Conservation (phyloP, 1,140 invertebrate genomes). For the Oedothorax gibbosus region DNA sequence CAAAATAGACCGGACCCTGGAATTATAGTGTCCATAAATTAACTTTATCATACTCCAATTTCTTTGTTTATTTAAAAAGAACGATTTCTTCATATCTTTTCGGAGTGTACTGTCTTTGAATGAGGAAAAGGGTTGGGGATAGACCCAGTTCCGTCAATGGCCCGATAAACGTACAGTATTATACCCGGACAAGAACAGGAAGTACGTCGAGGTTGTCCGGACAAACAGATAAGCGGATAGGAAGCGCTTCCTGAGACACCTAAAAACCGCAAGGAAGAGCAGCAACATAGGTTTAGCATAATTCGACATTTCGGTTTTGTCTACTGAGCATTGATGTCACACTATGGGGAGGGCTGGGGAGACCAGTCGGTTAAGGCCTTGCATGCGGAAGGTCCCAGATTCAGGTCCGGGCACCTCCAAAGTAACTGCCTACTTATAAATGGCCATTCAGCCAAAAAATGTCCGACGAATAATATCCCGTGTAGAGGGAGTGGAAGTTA, state of each 20-base stretch:
- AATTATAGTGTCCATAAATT: not conserved
- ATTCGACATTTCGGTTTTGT: too few species aligned
- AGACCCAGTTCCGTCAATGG: slow-evolving; percentile 16
- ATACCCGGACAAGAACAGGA: slow-evolving; percentile 22
- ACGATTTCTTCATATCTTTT: not conserved
- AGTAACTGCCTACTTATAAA: too few species aligned
- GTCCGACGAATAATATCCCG: too few species aligned
- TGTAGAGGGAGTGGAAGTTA: too few species aligned
- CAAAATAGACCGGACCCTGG: not conserved
- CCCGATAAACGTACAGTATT: not conserved
- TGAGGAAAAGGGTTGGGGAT: not conserved
- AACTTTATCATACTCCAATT: not conserved
- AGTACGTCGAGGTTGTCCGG: slow-evolving; percentile 23
- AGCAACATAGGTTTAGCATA: too few species aligned
- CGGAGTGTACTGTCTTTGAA: not conserved
- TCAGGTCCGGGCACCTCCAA: too few species aligned
- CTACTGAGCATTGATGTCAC: too few species aligned
- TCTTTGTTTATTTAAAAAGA: slow-evolving; percentile 8
- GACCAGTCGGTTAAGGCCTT: too few species aligned
- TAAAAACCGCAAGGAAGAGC: slow-evolving; percentile 16
- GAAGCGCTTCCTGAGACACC: slow-evolving; percentile 36
- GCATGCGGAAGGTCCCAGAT: too few species aligned
- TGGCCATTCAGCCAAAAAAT: too few species aligned
- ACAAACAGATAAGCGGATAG: slow-evolving; percentile 31
- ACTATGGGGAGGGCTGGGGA: too few species aligned